Conservation (phyloP, 2,888 invertebrate species). For the Muschampia plurimacula region DNA sequence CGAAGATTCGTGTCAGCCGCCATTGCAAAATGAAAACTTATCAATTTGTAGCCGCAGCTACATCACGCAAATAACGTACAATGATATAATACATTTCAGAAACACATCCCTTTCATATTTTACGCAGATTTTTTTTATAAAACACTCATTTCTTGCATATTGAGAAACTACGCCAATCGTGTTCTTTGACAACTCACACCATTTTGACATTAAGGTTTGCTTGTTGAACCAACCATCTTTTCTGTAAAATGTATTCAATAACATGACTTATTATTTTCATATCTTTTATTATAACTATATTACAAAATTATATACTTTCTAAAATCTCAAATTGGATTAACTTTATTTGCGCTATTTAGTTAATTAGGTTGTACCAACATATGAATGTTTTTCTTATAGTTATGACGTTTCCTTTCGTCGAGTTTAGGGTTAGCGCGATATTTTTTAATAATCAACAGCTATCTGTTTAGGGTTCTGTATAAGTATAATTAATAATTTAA, state of each 20-base stretch:
- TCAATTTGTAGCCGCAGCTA: slow-evolving; percentile 60
- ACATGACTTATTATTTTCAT: background rate
- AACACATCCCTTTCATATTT: slow-evolving; percentile 67
- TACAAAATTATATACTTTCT: background rate
- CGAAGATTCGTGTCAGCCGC: slow-evolving; percentile 85
- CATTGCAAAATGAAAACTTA: slow-evolving; percentile 77
- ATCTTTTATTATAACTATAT: background rate
- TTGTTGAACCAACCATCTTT: background rate
- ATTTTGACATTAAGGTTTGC: slow-evolving; percentile 75
- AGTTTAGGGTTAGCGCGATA: background rate
- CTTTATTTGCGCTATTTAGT: background rate
- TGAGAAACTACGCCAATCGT: slow-evolving; percentile 73
- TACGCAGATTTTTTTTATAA: slow-evolving; percentile 63
- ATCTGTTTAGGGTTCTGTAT: background rate
- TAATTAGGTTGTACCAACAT: background rate
- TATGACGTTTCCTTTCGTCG: background rate
- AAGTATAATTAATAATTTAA: background rate
- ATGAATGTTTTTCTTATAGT: background rate
- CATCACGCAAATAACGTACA: slow-evolving; percentile 62
- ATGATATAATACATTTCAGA: slow-evolving; percentile 57
- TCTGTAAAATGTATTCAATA: slow-evolving; percentile 4
- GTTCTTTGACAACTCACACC: slow-evolving; percentile 81
- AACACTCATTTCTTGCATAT: slow-evolving; percentile 72
- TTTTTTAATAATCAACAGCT: background rate
- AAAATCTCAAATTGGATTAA: background rate